phyloP scores from a whole-genome alignment of 2,113 vertebrate genomes.

The Tupaia tana region DNA sequence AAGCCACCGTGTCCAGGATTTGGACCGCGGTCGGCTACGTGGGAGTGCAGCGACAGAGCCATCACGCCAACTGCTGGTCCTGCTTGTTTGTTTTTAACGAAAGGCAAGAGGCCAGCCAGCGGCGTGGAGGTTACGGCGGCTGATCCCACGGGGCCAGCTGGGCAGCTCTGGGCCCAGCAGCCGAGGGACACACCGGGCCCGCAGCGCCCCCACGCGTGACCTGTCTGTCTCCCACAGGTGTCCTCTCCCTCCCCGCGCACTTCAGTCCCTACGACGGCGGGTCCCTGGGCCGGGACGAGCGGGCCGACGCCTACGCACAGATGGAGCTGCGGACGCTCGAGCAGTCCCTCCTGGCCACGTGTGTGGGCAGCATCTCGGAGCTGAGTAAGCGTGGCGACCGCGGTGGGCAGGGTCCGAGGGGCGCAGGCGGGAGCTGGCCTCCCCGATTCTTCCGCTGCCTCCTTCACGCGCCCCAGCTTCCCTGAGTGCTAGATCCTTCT shows the following conservation, averaged over 20 bases:
- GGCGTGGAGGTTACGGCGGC: too few species aligned
- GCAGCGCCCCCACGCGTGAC: background rate
- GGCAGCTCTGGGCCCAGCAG: too few species aligned
- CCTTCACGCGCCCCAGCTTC: background rate
- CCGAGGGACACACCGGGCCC: too few species aligned
- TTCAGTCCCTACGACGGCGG: slow-evolving; percentile 97
- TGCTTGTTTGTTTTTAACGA: too few species aligned
- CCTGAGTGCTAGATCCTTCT: too few species aligned
- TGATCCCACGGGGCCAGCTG: too few species aligned
- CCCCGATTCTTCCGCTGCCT: background rate
- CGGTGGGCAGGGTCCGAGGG: accelerated
- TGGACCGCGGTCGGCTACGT: too few species aligned
- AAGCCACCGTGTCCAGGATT: too few species aligned
- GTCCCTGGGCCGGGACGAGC: slow-evolving; percentile 89
- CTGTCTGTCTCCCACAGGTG: slow-evolving; percentile 86
- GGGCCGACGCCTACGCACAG: slow-evolving; percentile 95
- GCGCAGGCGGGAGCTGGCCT: accelerated
- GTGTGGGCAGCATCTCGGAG: slow-evolving; percentile 98
- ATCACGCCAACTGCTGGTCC: too few species aligned
- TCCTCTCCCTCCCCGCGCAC: slow-evolving; percentile 96
- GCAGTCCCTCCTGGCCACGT: slow-evolving; percentile 97
- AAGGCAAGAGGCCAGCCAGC: too few species aligned
- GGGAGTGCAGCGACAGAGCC: too few species aligned
- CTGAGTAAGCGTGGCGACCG: slow-evolving; percentile 91
- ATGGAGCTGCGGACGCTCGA: slow-evolving; percentile 98